A percentile compares a stretch with the other conserved stretches of the same genome.
Conservation (phyloP, 2,113 vertebrate genomes). For the Merops nubicus region DNA sequence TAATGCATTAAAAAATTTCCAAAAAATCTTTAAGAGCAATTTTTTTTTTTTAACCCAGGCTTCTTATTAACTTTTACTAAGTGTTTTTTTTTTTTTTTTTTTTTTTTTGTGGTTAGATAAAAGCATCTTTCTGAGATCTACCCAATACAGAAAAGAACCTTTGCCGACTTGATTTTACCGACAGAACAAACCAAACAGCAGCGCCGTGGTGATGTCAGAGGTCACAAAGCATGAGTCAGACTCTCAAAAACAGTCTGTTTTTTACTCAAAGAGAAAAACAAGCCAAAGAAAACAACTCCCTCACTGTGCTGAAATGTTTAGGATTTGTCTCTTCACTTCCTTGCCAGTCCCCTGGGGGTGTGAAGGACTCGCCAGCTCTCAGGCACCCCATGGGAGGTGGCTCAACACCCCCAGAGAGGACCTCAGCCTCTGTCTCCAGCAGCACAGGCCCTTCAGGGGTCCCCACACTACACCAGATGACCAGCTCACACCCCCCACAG, state of each 20-base stretch:
- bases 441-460: accelerated
- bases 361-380: neutral
- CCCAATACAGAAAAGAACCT: neutral
- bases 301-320: accelerated
- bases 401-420: neutral
- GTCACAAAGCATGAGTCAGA: neutral
- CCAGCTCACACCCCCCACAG: neutral
- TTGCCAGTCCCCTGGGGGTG: accelerated
- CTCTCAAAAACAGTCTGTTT: neutral
- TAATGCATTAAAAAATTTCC: neutral
- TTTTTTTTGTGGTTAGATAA: slow-evolving; percentile 45
- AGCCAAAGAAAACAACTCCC: slow-evolving; percentile 6
- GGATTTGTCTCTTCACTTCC: neutral
- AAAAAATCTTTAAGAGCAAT: neutral
- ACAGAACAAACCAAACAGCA: neutral
- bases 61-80: neutral
- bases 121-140: neutral
- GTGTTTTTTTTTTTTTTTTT: too few species aligned
- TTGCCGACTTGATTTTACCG: neutral
- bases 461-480: neutral
- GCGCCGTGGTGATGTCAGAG: neutral
- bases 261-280: neutral
- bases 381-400: accelerated
- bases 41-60: neutral
- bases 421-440: neutral